Conservation (phyloP, 2,113 vertebrate genomes). For the Damaliscus lunatus region DNA sequence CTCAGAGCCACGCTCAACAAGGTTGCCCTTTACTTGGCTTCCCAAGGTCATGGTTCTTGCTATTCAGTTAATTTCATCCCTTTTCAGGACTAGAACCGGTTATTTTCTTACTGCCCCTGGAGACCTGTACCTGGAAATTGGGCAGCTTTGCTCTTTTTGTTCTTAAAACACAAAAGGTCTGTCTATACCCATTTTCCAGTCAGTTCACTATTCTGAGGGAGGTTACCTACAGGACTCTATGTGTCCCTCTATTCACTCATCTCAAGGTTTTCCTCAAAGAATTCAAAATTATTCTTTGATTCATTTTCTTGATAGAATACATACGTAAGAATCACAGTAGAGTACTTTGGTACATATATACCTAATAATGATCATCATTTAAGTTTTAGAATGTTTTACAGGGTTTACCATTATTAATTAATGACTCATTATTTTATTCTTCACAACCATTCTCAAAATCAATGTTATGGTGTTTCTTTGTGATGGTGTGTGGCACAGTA, state of each 20-base stretch:
- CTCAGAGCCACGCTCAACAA: conserved; percentile 7
- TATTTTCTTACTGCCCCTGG: background rate
- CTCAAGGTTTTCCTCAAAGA: background rate
- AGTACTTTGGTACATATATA: background rate
- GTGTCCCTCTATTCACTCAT: background rate
- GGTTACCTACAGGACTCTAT: background rate
- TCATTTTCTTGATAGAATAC: background rate
- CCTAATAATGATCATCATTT: background rate
- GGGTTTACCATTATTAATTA: background rate
- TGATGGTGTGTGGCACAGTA: background rate
- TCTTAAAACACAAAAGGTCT: background rate
- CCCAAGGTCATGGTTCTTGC: conserved; percentile 24
- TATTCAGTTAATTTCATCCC: background rate
- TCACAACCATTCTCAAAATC: background rate
- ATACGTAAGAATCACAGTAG: background rate
- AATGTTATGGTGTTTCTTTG: background rate
- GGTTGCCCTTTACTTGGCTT: conserved; percentile 5
- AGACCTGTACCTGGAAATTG: background rate
- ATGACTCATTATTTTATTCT: background rate
- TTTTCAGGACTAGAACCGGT: background rate
- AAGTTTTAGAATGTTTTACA: conserved; percentile 6
- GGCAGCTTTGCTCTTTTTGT: background rate
- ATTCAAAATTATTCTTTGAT: background rate
- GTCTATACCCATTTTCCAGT: background rate
- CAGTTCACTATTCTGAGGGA: background rate